These are phyloP conservation scores for Notamacropus eugenii DNA, from an alignment of 2,797 vertebrate genomes.

Conservation along the genomic window DNA sequence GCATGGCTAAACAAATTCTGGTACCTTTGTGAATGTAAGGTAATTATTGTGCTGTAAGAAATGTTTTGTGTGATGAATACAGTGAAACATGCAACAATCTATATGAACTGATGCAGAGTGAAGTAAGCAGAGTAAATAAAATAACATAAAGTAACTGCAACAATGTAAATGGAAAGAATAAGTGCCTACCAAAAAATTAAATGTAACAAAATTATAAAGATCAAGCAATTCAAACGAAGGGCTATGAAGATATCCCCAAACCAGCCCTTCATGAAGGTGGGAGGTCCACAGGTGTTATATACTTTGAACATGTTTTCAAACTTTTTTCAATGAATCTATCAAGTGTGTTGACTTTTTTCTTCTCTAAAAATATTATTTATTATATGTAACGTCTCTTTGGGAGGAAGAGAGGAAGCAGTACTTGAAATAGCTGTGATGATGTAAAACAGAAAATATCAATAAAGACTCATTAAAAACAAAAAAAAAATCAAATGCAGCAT, in stretches of 20 bases:
- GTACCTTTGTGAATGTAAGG: background rate
- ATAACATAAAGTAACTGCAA: background rate
- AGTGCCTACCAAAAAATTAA: background rate
- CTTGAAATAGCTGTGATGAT: background rate
- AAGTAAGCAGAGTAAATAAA: background rate
- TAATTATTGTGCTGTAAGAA: background rate
- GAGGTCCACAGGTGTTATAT: background rate
- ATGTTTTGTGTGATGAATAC: background rate
- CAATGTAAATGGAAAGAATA: background rate
- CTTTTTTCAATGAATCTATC: background rate
- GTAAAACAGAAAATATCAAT: background rate
- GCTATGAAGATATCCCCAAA: background rate
- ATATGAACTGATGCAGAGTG: background rate
- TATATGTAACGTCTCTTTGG: background rate
- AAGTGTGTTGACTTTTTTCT: background rate
- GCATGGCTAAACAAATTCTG: background rate
- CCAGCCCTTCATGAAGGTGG: background rate
- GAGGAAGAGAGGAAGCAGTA: background rate
- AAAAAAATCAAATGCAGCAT: slow-evolving; percentile 23
- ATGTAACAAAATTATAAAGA: background rate
- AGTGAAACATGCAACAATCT: background rate
- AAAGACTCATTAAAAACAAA: background rate
- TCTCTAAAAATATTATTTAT: background rate
- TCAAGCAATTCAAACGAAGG: background rate
- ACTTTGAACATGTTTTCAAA: background rate